A percentile compares a stretch with the other conserved stretches of the same genome.
Conservation (phyloP, 2,888 invertebrate genomes). For the Chloromyia formosa region DNA sequence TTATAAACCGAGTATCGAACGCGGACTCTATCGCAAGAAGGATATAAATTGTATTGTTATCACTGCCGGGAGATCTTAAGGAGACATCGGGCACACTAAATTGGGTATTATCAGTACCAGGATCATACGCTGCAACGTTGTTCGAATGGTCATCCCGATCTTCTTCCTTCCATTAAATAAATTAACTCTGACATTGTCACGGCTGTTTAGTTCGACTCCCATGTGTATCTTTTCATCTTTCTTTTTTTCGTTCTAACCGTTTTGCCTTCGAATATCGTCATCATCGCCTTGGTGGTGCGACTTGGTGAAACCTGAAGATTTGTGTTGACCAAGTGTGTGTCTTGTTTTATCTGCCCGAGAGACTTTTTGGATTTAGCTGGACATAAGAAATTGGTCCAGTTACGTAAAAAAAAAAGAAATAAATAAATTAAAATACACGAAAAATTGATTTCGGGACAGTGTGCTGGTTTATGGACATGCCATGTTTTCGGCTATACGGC, state of each 20-base stretch:
- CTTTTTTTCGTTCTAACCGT: not conserved
- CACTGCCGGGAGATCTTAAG: conserved; percentile 51
- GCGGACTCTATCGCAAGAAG: not conserved
- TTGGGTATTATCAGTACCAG: conserved; percentile 52
- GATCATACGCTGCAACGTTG: conserved; percentile 48
- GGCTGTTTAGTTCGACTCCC: conserved; percentile 20
- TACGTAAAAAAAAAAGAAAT: too few relatives aligned
- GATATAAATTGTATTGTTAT: conserved; percentile 51
- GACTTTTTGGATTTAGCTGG: too few relatives aligned
- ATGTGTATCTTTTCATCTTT: conserved; percentile 13
- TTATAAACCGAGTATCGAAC: not conserved
- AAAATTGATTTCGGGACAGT: not conserved
- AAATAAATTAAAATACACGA: too few relatives aligned
- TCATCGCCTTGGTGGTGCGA: too few relatives aligned
- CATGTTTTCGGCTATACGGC: conserved; percentile 18
- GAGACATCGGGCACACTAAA: conserved; percentile 53
- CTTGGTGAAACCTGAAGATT: not conserved
- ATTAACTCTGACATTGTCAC: conserved; percentile 40
- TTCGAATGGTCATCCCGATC: conserved; percentile 12
- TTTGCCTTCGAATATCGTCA: not conserved
- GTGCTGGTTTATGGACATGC: conserved; percentile 6
- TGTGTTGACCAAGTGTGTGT: not conserved
- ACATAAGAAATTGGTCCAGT: too few relatives aligned
- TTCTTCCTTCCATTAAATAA: conserved; percentile 17
- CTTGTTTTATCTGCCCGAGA: not conserved